Evolutionary conservation across 2,113 vertebrate species (phyloP).

Genomic region (Paratilapia polleni): DNA sequence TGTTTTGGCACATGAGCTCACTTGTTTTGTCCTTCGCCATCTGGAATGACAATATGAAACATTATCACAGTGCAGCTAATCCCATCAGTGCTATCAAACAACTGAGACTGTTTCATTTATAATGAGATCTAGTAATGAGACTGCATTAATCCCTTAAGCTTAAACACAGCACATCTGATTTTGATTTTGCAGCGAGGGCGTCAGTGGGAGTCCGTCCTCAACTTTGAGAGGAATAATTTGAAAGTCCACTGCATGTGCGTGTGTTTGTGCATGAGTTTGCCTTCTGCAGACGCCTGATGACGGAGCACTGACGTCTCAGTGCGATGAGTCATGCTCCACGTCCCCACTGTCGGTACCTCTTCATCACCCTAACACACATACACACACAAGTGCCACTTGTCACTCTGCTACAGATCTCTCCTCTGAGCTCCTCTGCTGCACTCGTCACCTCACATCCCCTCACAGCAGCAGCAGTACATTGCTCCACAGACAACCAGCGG

Average conservation of each 20-base stretch:
- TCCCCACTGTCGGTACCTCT: conserved; percentile 33
- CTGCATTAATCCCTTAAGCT: conserved; percentile 40
- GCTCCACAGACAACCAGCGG: not conserved
- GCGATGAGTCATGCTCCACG: conserved; percentile 70
- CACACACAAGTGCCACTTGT: conserved; percentile 34
- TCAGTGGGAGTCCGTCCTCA: conserved; percentile 45
- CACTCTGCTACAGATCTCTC: conserved; percentile 33
- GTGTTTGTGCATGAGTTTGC: conserved; percentile 4
- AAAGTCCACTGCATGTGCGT: conserved; percentile 5
- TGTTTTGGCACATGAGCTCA: conserved; percentile 23
- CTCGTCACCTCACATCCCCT: conserved; percentile 29
- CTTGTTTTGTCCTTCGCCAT: conserved; percentile 27
- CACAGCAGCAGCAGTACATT: not conserved
- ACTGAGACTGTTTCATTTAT: conserved; percentile 25
- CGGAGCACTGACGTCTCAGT: conserved; percentile 72
- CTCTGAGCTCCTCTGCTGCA: conserved; percentile 16
- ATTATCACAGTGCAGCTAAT: conserved; percentile 21
- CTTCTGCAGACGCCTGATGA: conserved; percentile 67
- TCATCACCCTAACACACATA: conserved; percentile 8
- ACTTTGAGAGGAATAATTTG: conserved; percentile 41
- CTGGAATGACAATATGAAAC: conserved; percentile 33
- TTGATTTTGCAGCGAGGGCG: conserved; percentile 29
- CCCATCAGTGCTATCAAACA: conserved; percentile 39
- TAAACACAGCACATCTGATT: conserved; percentile 46
- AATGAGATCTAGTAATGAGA: conserved; percentile 34